Percentiles rank a stretch among this genome's conserved stretches.
Conservation (phyloP, 1,140 invertebrate genomes). For the Mycetomoellerius zeteki region DNA sequence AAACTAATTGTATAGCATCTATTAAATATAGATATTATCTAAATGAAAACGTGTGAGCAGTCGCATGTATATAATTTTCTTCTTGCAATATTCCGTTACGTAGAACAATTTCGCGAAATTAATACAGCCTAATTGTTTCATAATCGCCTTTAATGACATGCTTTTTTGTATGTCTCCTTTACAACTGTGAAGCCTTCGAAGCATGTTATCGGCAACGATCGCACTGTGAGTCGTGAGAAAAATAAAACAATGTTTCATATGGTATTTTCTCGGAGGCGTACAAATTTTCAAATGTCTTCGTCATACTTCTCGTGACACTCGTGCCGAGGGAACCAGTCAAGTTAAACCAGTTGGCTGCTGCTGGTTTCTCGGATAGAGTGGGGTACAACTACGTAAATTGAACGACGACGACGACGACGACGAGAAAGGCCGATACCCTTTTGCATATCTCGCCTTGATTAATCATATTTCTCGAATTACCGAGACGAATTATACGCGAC, state of each 20-base stretch:
- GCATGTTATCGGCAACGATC: neutral
- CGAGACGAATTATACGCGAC: neutral
- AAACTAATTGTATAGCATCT: neutral
- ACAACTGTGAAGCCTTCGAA: neutral
- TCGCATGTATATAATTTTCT: neutral
- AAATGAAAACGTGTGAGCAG: neutral
- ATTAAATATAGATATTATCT: neutral
- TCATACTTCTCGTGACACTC: conserved; percentile 44
- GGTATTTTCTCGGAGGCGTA: neutral
- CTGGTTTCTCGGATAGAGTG: conserved; percentile 60
- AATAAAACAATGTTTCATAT: neutral
- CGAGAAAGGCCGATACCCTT: conserved; percentile 65
- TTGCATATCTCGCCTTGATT: conserved; percentile 23
- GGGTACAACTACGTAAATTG: conserved; percentile 1
- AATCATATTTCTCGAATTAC: conserved; percentile 18
- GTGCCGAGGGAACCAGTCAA: conserved; percentile 51
- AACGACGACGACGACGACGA: conserved; percentile 46
- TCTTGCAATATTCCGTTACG: neutral
- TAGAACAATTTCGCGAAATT: conserved; percentile 1
- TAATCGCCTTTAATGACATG: neutral
- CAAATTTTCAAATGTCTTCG: conserved; percentile 35
- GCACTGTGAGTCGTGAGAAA: neutral
- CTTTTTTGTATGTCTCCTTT: neutral
- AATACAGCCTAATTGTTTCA: neutral
- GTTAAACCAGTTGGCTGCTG: conserved; percentile 73